phyloP scores from a whole-genome alignment of 2,113 vertebrate species.

The Sapayoa aenigma region DNA sequence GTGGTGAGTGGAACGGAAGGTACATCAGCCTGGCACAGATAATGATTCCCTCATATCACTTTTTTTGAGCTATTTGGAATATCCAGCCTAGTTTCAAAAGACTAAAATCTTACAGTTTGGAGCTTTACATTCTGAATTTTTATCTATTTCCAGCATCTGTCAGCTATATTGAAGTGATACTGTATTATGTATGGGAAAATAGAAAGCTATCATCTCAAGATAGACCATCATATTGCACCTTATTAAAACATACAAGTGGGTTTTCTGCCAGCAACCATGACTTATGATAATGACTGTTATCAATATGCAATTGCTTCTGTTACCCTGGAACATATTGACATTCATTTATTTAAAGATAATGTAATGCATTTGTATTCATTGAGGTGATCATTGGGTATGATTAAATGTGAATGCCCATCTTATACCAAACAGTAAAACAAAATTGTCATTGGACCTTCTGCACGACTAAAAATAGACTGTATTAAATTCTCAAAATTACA shows the following conservation, averaged over 20 bases:
- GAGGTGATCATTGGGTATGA: slow-evolving; percentile 67
- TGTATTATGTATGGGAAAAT: slow-evolving; percentile 56
- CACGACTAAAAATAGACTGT: slow-evolving; percentile 53
- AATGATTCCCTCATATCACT: slow-evolving; percentile 40
- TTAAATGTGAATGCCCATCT: slow-evolving; percentile 69
- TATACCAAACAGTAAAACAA: slow-evolving; percentile 52
- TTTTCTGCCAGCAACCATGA: slow-evolving; percentile 68
- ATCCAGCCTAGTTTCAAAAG: slow-evolving; percentile 45
- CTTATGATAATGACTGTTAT: slow-evolving; percentile 72
- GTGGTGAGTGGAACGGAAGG: not conserved
- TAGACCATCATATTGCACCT: slow-evolving; percentile 65
- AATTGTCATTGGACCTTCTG: slow-evolving; percentile 25
- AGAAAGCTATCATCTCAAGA: slow-evolving; percentile 70
- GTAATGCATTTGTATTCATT: slow-evolving; percentile 72
- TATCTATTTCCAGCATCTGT: slow-evolving; percentile 46
- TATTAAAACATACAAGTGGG: slow-evolving; percentile 70
- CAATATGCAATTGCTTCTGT: slow-evolving; percentile 75
- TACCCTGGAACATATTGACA: slow-evolving; percentile 71
- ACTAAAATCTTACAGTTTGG: slow-evolving; percentile 51
- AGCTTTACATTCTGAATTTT: slow-evolving; percentile 62
- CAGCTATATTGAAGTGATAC: slow-evolving; percentile 51
- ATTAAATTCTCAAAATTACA: slow-evolving; percentile 57
- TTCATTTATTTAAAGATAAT: slow-evolving; percentile 76
- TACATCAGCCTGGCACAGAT: slow-evolving; percentile 16
- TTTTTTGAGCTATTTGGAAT: slow-evolving; percentile 45